Evolutionary conservation across 23 tunicate genomes (phyloP).

Genomic region (Ciona savignyi): DNA sequence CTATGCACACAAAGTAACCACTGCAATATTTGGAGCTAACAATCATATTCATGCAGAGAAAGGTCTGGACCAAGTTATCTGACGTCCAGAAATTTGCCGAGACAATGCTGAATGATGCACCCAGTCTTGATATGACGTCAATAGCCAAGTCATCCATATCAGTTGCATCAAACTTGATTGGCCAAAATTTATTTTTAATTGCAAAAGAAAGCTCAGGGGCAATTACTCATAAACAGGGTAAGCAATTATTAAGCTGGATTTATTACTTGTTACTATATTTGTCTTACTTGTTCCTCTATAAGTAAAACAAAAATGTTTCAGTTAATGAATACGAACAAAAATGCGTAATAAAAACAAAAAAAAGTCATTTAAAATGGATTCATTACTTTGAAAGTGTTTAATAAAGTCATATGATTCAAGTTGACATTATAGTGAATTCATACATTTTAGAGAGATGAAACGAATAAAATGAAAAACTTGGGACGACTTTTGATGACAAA

Average conservation of each 20-base stretch:
- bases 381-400: too few species aligned
- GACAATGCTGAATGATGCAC: not conserved
- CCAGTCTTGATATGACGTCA: not conserved
- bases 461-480: not conserved
- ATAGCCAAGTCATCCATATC: not conserved
- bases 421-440: not conserved
- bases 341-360: not conserved
- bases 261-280: too few species aligned
- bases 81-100: not conserved
- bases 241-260: too few species aligned
- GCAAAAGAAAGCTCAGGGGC: too few species aligned
- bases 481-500: conserved; percentile 5
- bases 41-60: too few species aligned
- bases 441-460: not conserved
- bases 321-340: too few species aligned
- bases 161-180: not conserved
- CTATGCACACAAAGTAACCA: too few species aligned
- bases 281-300: too few species aligned
- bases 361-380: not conserved
- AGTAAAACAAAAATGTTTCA: too few species aligned
- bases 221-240: too few species aligned
- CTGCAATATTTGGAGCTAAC: not conserved
- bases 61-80: not conserved
- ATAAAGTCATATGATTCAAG: too few species aligned
- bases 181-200: too few species aligned